phyloP scores from a whole-genome alignment of 2,113 vertebrate species.

The Notechis scutatus region DNA sequence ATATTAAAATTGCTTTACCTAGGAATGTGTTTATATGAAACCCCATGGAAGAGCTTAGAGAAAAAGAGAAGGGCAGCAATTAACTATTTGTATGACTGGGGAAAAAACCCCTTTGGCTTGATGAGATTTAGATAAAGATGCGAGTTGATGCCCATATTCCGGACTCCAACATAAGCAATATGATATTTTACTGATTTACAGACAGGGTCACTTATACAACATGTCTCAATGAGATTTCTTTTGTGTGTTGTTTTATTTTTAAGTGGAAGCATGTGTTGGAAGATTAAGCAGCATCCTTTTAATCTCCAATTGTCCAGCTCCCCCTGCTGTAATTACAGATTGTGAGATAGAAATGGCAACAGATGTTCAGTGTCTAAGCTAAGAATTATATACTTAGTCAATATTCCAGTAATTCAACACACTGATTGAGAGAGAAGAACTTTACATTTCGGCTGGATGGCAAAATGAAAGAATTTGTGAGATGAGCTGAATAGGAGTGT shows the following conservation, averaged over 20 bases:
- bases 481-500: constrained; percentile 25
- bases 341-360: constrained; percentile 73
- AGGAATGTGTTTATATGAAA: not conserved
- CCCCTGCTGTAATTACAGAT: constrained; percentile 77
- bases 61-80: not conserved
- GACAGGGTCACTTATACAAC: constrained; percentile 26
- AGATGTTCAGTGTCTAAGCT: constrained; percentile 77
- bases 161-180: constrained; percentile 1
- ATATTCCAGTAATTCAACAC: constrained; percentile 65
- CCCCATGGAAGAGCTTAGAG: not conserved
- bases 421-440: constrained; percentile 49
- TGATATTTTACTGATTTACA: constrained; percentile 36
- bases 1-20: not conserved
- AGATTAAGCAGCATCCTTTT: constrained; percentile 71
- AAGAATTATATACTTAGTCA: constrained; percentile 78
- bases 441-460: constrained; percentile 48
- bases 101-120: not conserved
- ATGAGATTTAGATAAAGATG: constrained; percentile 15
- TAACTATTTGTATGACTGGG: not conserved
- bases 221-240: constrained; percentile 55
- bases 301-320: constrained; percentile 76
- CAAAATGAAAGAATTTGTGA: constrained; percentile 46
- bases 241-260: constrained; percentile 44
- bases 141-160: not conserved
- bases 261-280: constrained; percentile 72